Evolutionary conservation across 2,113 vertebrate species (phyloP).

Genomic region (Poeciliopsis retropinna): DNA sequence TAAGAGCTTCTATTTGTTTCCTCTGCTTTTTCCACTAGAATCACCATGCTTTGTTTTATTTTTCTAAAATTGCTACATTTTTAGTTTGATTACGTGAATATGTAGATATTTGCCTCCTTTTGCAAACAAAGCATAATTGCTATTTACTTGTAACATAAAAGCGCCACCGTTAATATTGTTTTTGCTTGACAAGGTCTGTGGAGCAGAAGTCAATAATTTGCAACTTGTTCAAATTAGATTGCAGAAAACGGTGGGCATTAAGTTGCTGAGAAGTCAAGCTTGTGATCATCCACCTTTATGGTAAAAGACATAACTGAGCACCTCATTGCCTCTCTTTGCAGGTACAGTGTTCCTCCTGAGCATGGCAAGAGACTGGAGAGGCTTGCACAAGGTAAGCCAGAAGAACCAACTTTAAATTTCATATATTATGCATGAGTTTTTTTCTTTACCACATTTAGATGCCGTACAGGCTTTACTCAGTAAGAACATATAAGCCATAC

Average conservation of each 20-base stretch:
- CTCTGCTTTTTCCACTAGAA: background rate
- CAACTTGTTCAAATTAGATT: background rate
- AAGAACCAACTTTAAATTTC: slow-evolving; percentile 8
- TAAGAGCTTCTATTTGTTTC: slow-evolving; percentile 4
- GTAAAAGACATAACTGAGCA: background rate
- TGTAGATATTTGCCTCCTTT: too few relatives aligned
- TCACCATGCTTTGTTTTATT: background rate
- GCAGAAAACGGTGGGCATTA: background rate
- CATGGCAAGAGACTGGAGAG: slow-evolving; percentile 96
- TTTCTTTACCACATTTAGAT: background rate
- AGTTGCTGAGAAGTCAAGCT: background rate
- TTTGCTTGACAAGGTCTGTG: background rate
- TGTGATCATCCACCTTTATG: background rate
- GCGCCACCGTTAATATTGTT: background rate
- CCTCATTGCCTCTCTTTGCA: slow-evolving; percentile 59
- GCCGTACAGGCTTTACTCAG: background rate
- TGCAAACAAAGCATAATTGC: background rate
- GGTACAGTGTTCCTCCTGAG: slow-evolving; percentile 94
- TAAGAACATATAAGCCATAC: background rate
- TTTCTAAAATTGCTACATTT: background rate
- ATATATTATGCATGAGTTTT: background rate
- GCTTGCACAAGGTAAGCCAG: slow-evolving; percentile 89
- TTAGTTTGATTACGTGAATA: background rate
- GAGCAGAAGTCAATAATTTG: background rate
- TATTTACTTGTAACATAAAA: background rate